phyloP scores from a whole-genome alignment of 2,888 invertebrate genomes.

The Notocelia uddmanniana region DNA sequence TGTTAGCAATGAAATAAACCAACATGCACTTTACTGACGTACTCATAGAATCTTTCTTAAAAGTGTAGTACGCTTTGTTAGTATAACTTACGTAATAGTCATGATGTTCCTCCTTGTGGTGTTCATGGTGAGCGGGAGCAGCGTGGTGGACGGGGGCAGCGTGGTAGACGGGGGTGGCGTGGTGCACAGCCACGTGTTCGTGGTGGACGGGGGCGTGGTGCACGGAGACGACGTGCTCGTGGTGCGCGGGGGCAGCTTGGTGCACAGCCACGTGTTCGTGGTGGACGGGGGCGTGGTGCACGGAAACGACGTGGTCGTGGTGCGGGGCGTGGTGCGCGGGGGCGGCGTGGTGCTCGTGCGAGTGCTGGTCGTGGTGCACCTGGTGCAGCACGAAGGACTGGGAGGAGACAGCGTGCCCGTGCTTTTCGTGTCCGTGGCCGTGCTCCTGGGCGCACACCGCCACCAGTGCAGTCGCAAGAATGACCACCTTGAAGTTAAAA shows the following conservation, averaged over 20 bases:
- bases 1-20: no score
- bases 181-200: slow-evolving; percentile 39
- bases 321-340: slow-evolving; percentile 30
- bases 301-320: slow-evolving; percentile 56
- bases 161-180: slow-evolving; percentile 42
- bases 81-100: slow-evolving; percentile 66
- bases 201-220: slow-evolving; percentile 39
- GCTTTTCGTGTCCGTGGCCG: slow-evolving; percentile 49
- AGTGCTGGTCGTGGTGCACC: slow-evolving; percentile 43
- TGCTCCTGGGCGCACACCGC: slow-evolving; percentile 60
- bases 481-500: slow-evolving; percentile 39
- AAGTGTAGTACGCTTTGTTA: not conserved
- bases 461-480: slow-evolving; percentile 48
- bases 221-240: not conserved
- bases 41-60: no score
- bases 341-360: slow-evolving; percentile 32
- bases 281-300: slow-evolving; percentile 44
- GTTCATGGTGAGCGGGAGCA: slow-evolving; percentile 39
- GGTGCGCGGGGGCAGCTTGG: not conserved
- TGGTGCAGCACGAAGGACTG: slow-evolving; percentile 59
- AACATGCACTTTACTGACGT: no score
- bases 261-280: not conserved
- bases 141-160: slow-evolving; percentile 41
- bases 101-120: slow-evolving; percentile 59
- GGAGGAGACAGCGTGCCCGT: slow-evolving; percentile 57